phyloP scores from a whole-genome alignment of 1,140 invertebrate genomes.

The Kradibia gibbosae region DNA sequence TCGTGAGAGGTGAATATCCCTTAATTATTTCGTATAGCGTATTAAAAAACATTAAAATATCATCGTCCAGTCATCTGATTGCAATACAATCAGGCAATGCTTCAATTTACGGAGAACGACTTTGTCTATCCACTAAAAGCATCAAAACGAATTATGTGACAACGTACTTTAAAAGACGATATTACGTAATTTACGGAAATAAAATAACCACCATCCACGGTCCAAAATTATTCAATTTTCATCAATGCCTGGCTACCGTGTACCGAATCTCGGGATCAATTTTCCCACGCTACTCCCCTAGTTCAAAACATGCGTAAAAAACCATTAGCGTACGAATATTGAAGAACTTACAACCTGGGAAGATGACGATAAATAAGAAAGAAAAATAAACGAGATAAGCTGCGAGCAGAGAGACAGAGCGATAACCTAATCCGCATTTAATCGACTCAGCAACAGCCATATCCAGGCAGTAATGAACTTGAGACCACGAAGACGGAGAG shows the following conservation, averaged over 20 bases:
- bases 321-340: neutral
- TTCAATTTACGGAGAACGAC: too few species aligned
- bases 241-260: too few species aligned
- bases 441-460: neutral
- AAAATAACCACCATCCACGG: neutral
- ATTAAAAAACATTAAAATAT: too few species aligned
- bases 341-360: neutral
- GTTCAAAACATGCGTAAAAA: conserved; percentile 12
- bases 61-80: too few species aligned
- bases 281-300: neutral
- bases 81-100: too few species aligned
- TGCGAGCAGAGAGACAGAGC: neutral
- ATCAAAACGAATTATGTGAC: too few species aligned
- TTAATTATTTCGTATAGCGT: too few species aligned
- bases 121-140: too few species aligned
- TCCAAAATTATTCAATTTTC: neutral
- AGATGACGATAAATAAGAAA: neutral
- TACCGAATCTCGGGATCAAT: neutral
- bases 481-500: conserved; percentile 17
- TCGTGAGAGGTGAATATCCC: too few species aligned
- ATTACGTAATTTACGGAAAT: too few species aligned
- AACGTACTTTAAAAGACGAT: neutral
- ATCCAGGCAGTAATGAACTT: neutral
- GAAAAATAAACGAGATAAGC: neutral
- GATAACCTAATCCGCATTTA: too few species aligned